Conservation (phyloP, 2,888 invertebrate genomes). For the Habroteleia sp. region DNA sequence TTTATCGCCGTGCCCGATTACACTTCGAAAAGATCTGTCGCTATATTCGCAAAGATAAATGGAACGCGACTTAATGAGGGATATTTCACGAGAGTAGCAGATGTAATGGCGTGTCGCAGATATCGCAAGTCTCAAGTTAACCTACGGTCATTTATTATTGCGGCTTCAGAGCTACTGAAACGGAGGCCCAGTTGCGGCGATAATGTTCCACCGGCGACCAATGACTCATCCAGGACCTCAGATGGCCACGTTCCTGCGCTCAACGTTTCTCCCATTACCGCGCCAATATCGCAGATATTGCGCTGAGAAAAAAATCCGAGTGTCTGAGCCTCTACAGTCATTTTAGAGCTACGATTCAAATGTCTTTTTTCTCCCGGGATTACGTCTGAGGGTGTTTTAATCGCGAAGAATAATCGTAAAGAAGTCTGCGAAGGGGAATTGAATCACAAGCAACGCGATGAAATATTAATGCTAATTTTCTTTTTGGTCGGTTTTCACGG, state of each 20-base stretch:
- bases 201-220: slow-evolving; percentile 73
- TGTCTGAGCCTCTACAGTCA: slow-evolving; percentile 42
- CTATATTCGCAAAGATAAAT: slow-evolving; percentile 56
- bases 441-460: slow-evolving; percentile 44
- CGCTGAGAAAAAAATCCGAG: slow-evolving; percentile 47
- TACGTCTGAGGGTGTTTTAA: slow-evolving; percentile 37
- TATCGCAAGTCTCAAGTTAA: slow-evolving; percentile 66
- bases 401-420: slow-evolving; percentile 52
- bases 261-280: slow-evolving; percentile 73
- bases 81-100: slow-evolving; percentile 61
- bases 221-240: slow-evolving; percentile 78
- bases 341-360: slow-evolving; percentile 20
- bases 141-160: slow-evolving; percentile 73
- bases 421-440: slow-evolving; percentile 22
- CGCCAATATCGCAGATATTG: slow-evolving; percentile 70
- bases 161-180: slow-evolving; percentile 69
- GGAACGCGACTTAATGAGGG: slow-evolving; percentile 59
- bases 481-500: slow-evolving; percentile 9
- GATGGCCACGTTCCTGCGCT: slow-evolving; percentile 71
- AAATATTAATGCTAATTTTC: slow-evolving; percentile 48
- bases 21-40: slow-evolving; percentile 39
- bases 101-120: slow-evolving; percentile 65
- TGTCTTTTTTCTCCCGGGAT: slow-evolving; percentile 44
- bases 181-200: slow-evolving; percentile 71
- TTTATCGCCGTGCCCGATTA: slow-evolving; percentile 25